Evolutionary conservation across 1,140 invertebrate genomes (phyloP).

Genomic region (Drosophila burlai): DNA sequence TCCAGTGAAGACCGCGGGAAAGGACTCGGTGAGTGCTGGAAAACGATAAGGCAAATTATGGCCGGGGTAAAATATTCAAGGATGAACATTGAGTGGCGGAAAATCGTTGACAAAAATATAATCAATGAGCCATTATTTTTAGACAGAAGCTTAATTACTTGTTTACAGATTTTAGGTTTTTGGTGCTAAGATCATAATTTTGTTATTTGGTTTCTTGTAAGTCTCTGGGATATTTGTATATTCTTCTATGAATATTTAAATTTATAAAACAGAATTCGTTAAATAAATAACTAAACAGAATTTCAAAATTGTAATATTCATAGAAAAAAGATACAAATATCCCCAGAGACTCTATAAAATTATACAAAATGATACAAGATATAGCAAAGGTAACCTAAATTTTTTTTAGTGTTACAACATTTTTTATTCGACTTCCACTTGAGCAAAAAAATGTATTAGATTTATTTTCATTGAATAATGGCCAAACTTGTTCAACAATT

Average conservation of each 20-base stretch:
- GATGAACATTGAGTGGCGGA: constrained; percentile 7
- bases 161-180: not conserved
- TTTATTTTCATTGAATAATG: constrained; percentile 21
- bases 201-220: too few species aligned
- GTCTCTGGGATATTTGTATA: too few species aligned
- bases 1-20: constrained; percentile 4
- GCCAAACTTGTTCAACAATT: constrained; percentile 51
- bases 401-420: not conserved
- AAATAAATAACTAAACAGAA: too few species aligned
- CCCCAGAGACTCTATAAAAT: too few species aligned
- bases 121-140: constrained; percentile 9
- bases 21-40: constrained; percentile 17
- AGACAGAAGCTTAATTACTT: not conserved
- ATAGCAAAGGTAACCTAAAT: not conserved
- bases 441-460: constrained; percentile 11
- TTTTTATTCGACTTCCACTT: not conserved
- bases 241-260: too few species aligned
- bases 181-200: not conserved
- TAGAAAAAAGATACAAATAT: not conserved
- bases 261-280: too few species aligned
- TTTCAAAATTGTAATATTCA: not conserved
- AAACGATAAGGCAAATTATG: constrained; percentile 35
- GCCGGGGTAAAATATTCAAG: not conserved
- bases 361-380: too few species aligned
- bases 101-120: constrained; percentile 30